A percentile compares a stretch with the other conserved stretches of the same genome.
Evolutionary conservation across 2,888 invertebrate species (phyloP).

Genomic region (Amphipoea lucens): DNA sequence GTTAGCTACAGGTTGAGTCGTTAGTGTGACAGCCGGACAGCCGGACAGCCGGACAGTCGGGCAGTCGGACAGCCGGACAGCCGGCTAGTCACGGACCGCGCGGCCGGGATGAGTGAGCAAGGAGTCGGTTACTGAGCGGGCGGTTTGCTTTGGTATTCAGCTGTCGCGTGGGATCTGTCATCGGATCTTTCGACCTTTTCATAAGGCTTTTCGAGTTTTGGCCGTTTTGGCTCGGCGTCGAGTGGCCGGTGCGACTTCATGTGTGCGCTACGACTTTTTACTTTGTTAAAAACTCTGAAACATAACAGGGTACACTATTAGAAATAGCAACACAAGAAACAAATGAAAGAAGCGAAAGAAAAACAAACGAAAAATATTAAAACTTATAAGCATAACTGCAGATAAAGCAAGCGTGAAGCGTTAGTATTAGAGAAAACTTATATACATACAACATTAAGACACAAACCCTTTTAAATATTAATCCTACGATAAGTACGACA

Average conservation of each 20-base stretch:
- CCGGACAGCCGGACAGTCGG: slow-evolving; percentile 22
- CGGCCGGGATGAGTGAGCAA: slow-evolving; percentile 76
- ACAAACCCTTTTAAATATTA: slow-evolving; percentile 78
- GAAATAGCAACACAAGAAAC: slow-evolving; percentile 82
- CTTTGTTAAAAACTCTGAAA: slow-evolving; percentile 98
- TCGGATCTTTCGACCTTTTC: slow-evolving; percentile 90
- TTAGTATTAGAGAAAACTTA: slow-evolving; percentile 80
- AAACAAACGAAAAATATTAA: slow-evolving; percentile 66
- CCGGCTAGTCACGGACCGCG: slow-evolving; percentile 39
- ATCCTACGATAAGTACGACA: slow-evolving; percentile 77
- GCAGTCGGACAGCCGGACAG: slow-evolving; percentile 20
- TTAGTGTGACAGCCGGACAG: slow-evolving; percentile 56
- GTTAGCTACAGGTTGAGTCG: slow-evolving; percentile 58
- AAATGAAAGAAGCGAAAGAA: slow-evolving; percentile 72
- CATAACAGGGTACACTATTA: slow-evolving; percentile 88
- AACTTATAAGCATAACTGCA: slow-evolving; percentile 73
- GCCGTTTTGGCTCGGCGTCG: slow-evolving; percentile 94
- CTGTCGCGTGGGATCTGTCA: slow-evolving; percentile 85
- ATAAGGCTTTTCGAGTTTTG: slow-evolving; percentile 91
- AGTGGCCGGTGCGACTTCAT: slow-evolving; percentile 99
- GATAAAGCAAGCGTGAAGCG: slow-evolving; percentile 82
- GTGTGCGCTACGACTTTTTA: slow-evolving; percentile 99
- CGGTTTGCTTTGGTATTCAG: slow-evolving; percentile 84
- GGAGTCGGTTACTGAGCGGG: slow-evolving; percentile 80
- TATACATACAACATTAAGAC: slow-evolving; percentile 81